Base-by-base conservation (phyloP, 2,113 vertebrate genomes). In the Cyanocitta stelleri region DNA sequence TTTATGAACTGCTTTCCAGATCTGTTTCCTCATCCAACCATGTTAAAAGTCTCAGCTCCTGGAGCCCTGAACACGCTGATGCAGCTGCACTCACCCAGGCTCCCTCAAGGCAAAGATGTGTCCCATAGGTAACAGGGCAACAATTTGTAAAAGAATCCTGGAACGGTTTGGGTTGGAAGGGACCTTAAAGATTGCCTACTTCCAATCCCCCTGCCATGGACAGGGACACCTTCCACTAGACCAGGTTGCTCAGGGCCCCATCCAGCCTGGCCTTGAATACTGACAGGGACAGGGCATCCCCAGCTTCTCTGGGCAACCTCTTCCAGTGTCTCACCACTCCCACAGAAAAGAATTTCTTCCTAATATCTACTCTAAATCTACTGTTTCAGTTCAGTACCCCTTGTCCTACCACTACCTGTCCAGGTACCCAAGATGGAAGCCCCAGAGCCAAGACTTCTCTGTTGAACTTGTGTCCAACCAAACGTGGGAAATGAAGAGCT, bases 41-140 rank as follows among this genome's bases (percentile, higher is more conserved):
- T 2, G 4, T 7, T 27, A 64, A 52, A 26, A 61, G 41, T 27
- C 46, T 84, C 69, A 67, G 3, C 7, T 27, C 18, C 72, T 72
- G 46, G 58, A 58, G 37, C 15, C 23, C 41, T 33, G n/a, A 51
- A 33, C 35, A 16, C 0, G 0, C 39, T 18, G 29, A 37, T 10
- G 27, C 46, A 81, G 51, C 51, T 69, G 41, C 69, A 32, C 35
- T 51, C 62, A 64, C 22, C 5, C 85, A 55, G 16, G 62, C 15
- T 68, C 44, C 71, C 44, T n/a, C 35, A 30, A 39, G 0, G 16
- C 49, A 66, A 30, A 46, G 10, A 26, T 7, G 19, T 16, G 4
- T 67, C 56, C 48, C 69, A 37, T 0, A 63, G 22, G 46, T 21
- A 62, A 81, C 1, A 39, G 6, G 11, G 17, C n/a, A 78, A 55